Evolutionary conservation across 2,797 vertebrate species (phyloP), one percentile per base, ranked within the genome.

Genomic region (Pachyuromys duprasi): DNA sequence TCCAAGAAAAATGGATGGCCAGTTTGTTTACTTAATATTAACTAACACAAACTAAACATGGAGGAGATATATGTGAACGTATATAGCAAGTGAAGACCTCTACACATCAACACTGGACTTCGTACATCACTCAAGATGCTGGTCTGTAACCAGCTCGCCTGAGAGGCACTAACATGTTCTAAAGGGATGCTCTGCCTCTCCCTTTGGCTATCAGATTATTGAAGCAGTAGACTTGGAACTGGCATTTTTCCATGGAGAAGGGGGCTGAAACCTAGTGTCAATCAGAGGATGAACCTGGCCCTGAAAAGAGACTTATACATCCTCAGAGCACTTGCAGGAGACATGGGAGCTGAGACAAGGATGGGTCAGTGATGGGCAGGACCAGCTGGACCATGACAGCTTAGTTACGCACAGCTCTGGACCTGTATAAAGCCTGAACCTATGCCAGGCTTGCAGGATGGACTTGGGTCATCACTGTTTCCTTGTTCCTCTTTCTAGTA

Each of bases 21-120:
- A 95, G 49, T 97, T 97, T 96, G 92, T 95, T 97, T 97, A 95
- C 96, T 97, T 98, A 96, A 93, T n/a, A 94, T 93, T 90, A 96
- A 82, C 62, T 69, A 78, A 90, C 1, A 3, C 86, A 95, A 88
- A 72, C 24, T 81, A 97, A 96, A 94, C 67, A 84, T 20, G 20
- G 45, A 87, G 65, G 83, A 97, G 90, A 93, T 39, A 91, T 92
- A 75, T 20, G 82, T 90, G 96, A 91, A 93, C 33, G 80, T 28
- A 82, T 28, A 86, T 74, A 86, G 57, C 15, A 76, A 81, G 26
- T 9, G 84, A 89, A 39, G 65, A 33, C 95, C 91, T 91, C 76
- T 89, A 89, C 14, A 39, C n/a, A 28, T n/a, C 45, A 62, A 92
- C 79, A 78, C 78, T 86, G 84, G 53, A 79, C 45, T 76, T 80